A percentile compares a stretch with the other conserved stretches of the same genome.
phyloP scores from a whole-genome alignment of 2,113 vertebrate genomes.

The Loxodonta africana region DNA sequence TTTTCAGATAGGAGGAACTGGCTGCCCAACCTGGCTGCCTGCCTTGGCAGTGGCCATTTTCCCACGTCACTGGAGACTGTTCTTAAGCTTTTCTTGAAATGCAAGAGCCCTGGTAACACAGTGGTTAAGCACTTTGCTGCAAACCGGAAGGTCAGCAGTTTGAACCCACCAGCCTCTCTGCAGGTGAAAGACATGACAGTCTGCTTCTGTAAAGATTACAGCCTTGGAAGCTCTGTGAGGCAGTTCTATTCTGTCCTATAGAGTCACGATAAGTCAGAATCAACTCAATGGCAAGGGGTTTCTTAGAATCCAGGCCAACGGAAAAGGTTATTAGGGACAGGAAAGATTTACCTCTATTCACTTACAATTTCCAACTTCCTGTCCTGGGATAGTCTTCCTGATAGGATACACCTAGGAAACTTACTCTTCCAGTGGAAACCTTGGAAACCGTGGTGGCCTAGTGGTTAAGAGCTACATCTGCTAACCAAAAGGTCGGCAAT shows the following conservation, averaged over 20 bases:
- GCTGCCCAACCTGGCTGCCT: not conserved
- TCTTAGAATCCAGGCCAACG: conserved; percentile 31
- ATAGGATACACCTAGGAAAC: not conserved
- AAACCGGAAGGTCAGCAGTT: not conserved
- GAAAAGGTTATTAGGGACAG: not conserved
- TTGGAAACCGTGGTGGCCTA: not conserved
- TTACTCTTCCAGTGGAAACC: not conserved
- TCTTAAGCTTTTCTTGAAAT: not conserved
- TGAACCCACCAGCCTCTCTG: not conserved
- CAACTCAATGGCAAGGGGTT: not conserved
- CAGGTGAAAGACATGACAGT: not conserved
- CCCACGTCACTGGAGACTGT: not conserved
- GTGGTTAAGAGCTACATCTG: too few relatives aligned
- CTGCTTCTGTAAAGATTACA: not conserved
- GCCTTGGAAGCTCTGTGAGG: not conserved
- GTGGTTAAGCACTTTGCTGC: not conserved
- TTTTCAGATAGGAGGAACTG: not conserved
- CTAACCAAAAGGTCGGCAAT: too few relatives aligned
- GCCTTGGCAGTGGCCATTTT: not conserved
- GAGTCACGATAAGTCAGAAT: not conserved
- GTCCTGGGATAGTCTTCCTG: not conserved
- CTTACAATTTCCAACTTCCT: conserved; percentile 35
- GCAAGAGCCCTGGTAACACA: not conserved
- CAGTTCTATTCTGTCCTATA: not conserved
- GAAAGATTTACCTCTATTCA: not conserved